Evolutionary conservation across 2,797 vertebrate genomes (phyloP), one percentile per base, ranked within the genome.

Genomic region (Ceyx erithaca): DNA sequence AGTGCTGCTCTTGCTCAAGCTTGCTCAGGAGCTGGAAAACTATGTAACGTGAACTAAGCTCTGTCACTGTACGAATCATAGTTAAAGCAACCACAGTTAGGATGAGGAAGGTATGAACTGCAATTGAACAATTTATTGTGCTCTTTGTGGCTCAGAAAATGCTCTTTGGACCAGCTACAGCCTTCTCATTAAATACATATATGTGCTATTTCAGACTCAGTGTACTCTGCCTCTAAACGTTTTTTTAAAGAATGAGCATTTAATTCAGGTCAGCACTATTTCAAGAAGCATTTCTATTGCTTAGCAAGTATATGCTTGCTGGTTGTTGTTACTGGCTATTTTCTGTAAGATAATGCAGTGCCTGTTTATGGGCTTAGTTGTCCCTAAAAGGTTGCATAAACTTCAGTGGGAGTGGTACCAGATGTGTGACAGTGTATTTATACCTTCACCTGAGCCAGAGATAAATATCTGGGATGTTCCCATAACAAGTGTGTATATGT

Each of bases 341-440:
- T 77, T 58, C 13, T 22, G 9, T 52, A 80, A 86, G 19, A 48
- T 19, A 75, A 59, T 12, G 3, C 4, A 73, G 1, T 73, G 25
- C 14, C 9, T 80, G 1, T 49, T 91, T 16, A 33, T 31, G 13
- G 28, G 45, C 17, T 78, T 9, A 6, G 3, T 57, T 71, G 26
- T 64, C 21, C 30, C 15, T 63, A 33, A 72, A 55, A 69, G 14
- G 7, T 48, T 51, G 7, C 14, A 16, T 82, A 67, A 77, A 52
- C 4, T 23, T 61, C 33, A 43, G 14, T 3, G 2, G 6, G 17
- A 49, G 4, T 23, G 7, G 2, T 63, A 9, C 51, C 23, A 62
- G 55, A 14, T 1, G 1, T 25, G 3, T 37, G 4, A 3, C 7
- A 17, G 4, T 55, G 4, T 22, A n/a, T 67, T 62, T 76, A 3